Conservation (phyloP, 2,113 vertebrate species). For the Callorhinus ursinus region DNA sequence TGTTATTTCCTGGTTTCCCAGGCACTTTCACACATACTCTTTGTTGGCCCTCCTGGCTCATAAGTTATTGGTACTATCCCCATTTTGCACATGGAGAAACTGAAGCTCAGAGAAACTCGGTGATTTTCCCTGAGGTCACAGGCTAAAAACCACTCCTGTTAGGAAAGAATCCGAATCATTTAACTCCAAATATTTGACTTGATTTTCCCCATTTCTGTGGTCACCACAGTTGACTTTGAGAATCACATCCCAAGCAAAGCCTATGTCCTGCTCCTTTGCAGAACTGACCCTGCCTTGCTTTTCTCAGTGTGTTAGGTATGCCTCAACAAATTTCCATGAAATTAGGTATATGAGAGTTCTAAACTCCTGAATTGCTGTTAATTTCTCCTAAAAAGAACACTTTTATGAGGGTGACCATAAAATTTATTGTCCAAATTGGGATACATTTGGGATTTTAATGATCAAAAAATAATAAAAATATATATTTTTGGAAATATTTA, state of each 20-base stretch:
- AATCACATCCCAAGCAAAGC: not conserved
- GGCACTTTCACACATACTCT: accelerated
- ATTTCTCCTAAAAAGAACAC: not conserved
- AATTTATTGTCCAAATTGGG: not conserved
- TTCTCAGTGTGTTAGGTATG: not conserved
- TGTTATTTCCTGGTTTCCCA: not conserved
- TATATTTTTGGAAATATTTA: not conserved
- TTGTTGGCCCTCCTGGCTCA: not conserved
- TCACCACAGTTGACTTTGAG: not conserved
- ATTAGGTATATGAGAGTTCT: not conserved
- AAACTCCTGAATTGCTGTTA: not conserved
- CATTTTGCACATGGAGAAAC: not conserved
- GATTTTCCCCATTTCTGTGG: not conserved
- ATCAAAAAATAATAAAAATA: not conserved
- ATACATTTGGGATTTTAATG: not conserved
- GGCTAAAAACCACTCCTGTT: not conserved
- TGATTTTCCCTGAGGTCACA: not conserved
- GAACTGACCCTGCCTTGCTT: not conserved
- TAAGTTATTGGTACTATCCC: not conserved
- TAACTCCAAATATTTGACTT: not conserved
- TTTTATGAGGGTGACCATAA: not conserved
- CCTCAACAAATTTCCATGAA: not conserved
- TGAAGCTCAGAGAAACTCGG: not conserved
- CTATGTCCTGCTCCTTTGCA: not conserved
- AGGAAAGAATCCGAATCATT: not conserved